These are phyloP conservation scores for Achroia grisella DNA, from an alignment of 1,140 invertebrate genomes.

Conservation along the genomic window DNA sequence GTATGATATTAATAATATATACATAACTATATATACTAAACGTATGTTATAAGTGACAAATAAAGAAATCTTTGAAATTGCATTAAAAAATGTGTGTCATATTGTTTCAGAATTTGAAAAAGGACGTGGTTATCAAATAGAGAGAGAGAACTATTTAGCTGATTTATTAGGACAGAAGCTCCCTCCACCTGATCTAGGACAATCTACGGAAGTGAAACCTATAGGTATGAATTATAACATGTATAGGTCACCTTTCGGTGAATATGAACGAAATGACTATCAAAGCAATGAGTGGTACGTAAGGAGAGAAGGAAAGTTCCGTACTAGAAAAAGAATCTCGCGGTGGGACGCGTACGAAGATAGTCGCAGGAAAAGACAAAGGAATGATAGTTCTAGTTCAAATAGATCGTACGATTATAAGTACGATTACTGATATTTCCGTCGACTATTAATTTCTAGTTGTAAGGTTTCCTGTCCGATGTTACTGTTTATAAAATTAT, in stretches of 20 bases:
- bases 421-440: constrained; percentile 27
- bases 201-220: constrained; percentile 27
- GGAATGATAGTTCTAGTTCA: not conserved
- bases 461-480: too few relatives aligned
- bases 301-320: not conserved
- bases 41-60: too few relatives aligned
- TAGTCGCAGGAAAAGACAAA: not conserved
- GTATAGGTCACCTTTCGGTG: constrained; percentile 17
- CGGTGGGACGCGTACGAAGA: not conserved
- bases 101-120: constrained; percentile 73
- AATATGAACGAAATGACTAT: constrained; percentile 13
- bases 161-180: constrained; percentile 34
- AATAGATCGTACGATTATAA: constrained; percentile 23
- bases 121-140: constrained; percentile 77
- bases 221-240: constrained; percentile 6
- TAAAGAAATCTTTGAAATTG: too few relatives aligned
- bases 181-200: constrained; percentile 26
- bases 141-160: constrained; percentile 68
- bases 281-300: not conserved
- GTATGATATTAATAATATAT: too few relatives aligned
- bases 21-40: too few relatives aligned
- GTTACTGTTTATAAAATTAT: too few relatives aligned
- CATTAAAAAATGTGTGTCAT: not conserved
- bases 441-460: too few relatives aligned
- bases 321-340: too few relatives aligned